Conservation (phyloP, 2,797 vertebrate genomes). For the Pantherophis alleghaniensis region DNA sequence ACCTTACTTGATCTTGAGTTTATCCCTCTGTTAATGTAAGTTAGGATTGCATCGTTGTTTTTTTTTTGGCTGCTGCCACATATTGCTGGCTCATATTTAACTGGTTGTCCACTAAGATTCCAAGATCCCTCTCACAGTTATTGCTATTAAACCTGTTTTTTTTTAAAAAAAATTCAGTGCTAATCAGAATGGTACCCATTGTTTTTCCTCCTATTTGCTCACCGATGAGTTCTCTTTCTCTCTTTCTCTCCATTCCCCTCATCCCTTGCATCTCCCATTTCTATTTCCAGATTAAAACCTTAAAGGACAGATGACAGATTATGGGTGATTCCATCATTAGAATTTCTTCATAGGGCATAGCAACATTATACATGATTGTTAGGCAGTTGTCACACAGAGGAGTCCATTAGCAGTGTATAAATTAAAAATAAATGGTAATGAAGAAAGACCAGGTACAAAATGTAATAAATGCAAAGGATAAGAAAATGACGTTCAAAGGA, state of each 20-base stretch:
- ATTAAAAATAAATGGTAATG: slow-evolving; percentile 53
- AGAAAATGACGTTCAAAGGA: slow-evolving; percentile 65
- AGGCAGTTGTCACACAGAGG: slow-evolving; percentile 30
- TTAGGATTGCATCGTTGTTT: no score
- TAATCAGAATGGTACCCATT: slow-evolving; percentile 40
- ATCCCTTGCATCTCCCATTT: neutral
- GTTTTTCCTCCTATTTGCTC: slow-evolving; percentile 31
- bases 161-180: neutral
- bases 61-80: no score
- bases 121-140: no score
- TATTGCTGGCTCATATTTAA: no score
- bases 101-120: no score
- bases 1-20: no score
- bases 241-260: neutral
- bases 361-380: slow-evolving; percentile 4
- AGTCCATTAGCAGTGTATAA: slow-evolving; percentile 50
- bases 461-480: slow-evolving; percentile 65
- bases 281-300: slow-evolving; percentile 37
- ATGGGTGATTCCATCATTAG: slow-evolving; percentile 9
- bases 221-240: neutral
- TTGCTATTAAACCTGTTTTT: no score
- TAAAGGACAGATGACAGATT: slow-evolving; percentile 23
- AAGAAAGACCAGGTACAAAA: slow-evolving; percentile 63
- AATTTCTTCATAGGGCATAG: slow-evolving; percentile 37
- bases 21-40: no score